Conservation (phyloP, 2,797 vertebrate species). For the Pipistrellus kuhlii region DNA sequence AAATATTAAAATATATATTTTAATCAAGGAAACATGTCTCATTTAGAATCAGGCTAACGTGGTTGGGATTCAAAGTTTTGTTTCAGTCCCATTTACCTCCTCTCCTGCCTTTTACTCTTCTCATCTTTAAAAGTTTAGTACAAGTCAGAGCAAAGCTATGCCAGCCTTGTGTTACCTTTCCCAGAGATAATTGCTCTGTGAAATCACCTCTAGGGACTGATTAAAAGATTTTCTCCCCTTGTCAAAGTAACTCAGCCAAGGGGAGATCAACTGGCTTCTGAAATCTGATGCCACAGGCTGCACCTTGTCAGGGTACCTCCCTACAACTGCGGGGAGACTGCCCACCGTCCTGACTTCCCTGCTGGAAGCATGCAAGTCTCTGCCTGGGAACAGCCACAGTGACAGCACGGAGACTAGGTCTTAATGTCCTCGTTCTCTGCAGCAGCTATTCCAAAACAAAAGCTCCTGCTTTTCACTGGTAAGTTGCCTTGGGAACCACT, state of each 20-base stretch:
- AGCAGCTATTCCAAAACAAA: conserved; percentile 59
- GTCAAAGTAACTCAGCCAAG: not conserved
- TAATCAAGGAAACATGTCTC: not conserved
- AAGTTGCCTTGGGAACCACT: conserved; percentile 38
- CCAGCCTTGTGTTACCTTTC: not conserved
- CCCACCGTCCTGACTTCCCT: not conserved
- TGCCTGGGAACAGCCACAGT: not conserved
- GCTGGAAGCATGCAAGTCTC: not conserved
- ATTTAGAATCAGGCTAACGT: not conserved
- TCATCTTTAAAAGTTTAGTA: not conserved
- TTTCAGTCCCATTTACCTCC: not conserved
- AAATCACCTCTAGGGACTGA: not conserved
- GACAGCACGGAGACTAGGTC: not conserved
- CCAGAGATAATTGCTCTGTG: not conserved
- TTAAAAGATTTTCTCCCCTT: not conserved
- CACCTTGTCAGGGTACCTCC: not conserved
- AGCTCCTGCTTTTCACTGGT: not conserved
- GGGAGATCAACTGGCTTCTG: not conserved
- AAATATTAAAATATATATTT: too few relatives aligned
- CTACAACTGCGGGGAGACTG: not conserved
- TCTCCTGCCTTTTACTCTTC: not conserved
- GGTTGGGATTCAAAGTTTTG: not conserved
- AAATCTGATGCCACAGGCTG: not conserved
- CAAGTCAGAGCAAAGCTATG: not conserved
- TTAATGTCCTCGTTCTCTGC: not conserved